These are phyloP conservation scores for Recurvirostra avosetta DNA, from an alignment of 2,113 vertebrate species.

Conservation along the genomic window DNA sequence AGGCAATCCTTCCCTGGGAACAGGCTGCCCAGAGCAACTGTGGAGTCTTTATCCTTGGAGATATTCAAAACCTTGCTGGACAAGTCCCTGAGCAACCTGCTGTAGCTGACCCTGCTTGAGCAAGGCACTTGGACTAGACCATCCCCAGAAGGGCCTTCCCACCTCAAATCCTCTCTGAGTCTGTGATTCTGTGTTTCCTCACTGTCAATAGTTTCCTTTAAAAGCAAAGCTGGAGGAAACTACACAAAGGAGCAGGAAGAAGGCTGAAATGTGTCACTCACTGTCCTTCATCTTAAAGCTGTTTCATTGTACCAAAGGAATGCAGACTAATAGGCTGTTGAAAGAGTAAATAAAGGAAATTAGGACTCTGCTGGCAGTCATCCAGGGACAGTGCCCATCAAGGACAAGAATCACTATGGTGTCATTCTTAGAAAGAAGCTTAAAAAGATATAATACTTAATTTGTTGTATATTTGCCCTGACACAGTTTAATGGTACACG, in stretches of 20 bases:
- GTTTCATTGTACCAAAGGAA: background rate
- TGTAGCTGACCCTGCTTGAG: background rate
- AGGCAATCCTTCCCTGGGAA: background rate
- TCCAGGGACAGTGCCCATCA: background rate
- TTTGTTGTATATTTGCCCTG: background rate
- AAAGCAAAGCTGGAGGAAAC: background rate
- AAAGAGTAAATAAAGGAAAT: background rate
- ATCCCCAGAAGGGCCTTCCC: background rate
- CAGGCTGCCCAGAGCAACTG: background rate
- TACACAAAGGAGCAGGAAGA: background rate
- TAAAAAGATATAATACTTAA: background rate
- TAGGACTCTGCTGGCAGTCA: background rate
- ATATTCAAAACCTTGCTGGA: background rate
- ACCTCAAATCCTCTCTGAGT: background rate
- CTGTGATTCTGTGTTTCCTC: background rate
- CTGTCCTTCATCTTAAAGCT: background rate
- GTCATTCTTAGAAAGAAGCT: background rate
- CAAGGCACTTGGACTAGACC: fast-evolving
- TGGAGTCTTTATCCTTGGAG: background rate
- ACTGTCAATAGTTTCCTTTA: background rate
- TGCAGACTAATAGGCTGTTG: background rate
- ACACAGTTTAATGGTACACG: background rate
- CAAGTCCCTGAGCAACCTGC: background rate
- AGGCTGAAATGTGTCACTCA: background rate
- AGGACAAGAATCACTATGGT: background rate